Percentiles rank a stretch among this genome's conserved stretches.
Conservation (phyloP, 2,888 invertebrate species). For the Chirona hameri region DNA sequence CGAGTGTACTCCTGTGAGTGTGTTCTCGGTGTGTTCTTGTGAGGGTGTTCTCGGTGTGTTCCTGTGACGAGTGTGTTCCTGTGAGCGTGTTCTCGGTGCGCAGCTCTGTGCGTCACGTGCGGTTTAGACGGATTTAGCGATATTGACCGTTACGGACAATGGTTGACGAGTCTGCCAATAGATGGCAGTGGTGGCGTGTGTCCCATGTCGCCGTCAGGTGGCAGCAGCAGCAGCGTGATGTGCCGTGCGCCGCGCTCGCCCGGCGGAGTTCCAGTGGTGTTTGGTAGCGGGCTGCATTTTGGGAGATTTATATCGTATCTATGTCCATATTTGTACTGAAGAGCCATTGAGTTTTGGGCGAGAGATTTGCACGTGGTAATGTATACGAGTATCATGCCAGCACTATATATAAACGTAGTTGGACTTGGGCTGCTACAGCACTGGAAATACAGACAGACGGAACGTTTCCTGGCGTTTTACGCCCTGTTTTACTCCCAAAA, state of each 20-base stretch:
- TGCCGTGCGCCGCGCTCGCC: background rate
- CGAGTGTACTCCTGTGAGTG: too few species aligned
- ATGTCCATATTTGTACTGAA: background rate
- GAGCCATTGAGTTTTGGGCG: background rate
- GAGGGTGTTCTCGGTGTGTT: too few species aligned
- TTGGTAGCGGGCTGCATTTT: background rate
- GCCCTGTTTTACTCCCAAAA: too few species aligned
- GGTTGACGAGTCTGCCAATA: too few species aligned
- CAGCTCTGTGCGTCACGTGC: too few species aligned
- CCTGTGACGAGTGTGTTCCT: too few species aligned
- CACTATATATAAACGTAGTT: background rate
- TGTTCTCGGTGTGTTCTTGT: too few species aligned
- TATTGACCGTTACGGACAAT: too few species aligned
- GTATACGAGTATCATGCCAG: slow-evolving; percentile 1
- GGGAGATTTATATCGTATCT: background rate
- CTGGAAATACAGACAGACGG: background rate
- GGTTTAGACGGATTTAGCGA: too few species aligned
- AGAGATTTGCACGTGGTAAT: background rate
- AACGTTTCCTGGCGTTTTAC: too few species aligned
- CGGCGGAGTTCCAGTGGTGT: background rate
- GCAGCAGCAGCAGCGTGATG: background rate
- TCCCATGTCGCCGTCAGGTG: background rate
- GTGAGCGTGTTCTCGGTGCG: too few species aligned
- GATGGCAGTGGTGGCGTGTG: too few species aligned
- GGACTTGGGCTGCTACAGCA: background rate